phyloP scores from a whole-genome alignment of 2,113 vertebrate species.

The Neolamprologus variostigma region DNA sequence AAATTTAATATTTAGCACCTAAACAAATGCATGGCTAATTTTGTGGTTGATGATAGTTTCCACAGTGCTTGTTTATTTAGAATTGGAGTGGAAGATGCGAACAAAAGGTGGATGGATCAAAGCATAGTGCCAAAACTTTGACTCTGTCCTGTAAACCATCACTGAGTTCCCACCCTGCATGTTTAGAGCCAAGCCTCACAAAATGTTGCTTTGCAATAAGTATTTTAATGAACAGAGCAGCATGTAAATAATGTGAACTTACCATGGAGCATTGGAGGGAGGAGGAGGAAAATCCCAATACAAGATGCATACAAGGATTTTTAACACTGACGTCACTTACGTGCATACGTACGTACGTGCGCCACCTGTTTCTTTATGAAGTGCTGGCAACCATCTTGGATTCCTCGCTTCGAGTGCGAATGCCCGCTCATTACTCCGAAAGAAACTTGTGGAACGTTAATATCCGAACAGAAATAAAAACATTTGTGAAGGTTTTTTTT shows the following conservation, averaged over 20 bases:
- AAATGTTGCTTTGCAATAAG: neutral
- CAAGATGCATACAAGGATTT: neutral
- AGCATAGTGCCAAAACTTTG: neutral
- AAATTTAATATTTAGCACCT: neutral
- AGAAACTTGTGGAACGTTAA: no score
- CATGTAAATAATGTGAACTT: neutral
- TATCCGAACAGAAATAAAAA: no score
- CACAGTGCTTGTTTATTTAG: neutral
- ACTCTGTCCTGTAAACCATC: neutral
- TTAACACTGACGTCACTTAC: no score
- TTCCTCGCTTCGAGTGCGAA: no score
- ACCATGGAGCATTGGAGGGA: neutral
- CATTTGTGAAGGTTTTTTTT: no score
- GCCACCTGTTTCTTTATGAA: no score
- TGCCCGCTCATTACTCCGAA: no score
- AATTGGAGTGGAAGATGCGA: neutral
- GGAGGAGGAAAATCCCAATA: neutral
- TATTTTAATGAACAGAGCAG: neutral
- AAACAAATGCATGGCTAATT: neutral
- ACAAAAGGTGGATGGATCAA: neutral
- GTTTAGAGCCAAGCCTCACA: neutral
- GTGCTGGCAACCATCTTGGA: no score
- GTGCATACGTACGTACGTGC: no score
- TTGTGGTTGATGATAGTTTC: neutral
- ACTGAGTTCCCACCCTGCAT: neutral